Evolutionary conservation across 1,140 invertebrate species (phyloP), one percentile per base, ranked within the genome.

Genomic region (Chironomus tepperi): DNA sequence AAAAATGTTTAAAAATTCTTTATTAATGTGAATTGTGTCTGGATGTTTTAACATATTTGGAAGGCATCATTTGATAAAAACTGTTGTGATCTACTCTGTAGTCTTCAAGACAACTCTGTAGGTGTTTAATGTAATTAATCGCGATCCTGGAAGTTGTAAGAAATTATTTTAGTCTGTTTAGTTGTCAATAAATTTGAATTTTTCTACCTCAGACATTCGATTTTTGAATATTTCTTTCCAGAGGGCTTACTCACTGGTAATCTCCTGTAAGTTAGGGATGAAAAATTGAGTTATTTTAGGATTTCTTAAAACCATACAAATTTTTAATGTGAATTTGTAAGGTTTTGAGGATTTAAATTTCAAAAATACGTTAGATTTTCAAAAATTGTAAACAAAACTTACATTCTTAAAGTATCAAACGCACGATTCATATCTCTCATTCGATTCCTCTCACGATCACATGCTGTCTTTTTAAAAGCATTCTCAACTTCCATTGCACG

Each of bases 391-490:
- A n/a, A n/a, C n/a, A n/a, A n/a, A 34, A 34, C 24, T 79, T 91
- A 89, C 24, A 90, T 89, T 57, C 93, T 84, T 18, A 95, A 82
- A 34, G 89, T 79, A 78, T 95, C 93, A 78, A 93, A 95, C 0
- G 93, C 93, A 65, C 88, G 86, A 81, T 95, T 95, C 93, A 95
- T 95, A 77, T 95, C 93, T 0, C 91, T 84, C 93, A 95, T 95
- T 43, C 93, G 83, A 0, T 91, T 93, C 15, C 93, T 82, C 79
- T 95, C 93, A 47, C 93, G 84, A 78, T 94, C 92, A 78, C 93
- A 95, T 0, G 93, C 93, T 2, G 91, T 92, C 79, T 90, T 91
- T 80, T 93, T 93, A 79, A 92, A 93, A 83, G 65, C 65, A 18
- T 18, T 70, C 19, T 70, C 65, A 18, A 70, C 65, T 19, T 70